Percentiles rank a stretch among this genome's conserved stretches.
phyloP scores from a whole-genome alignment of 1,140 invertebrate species.

The Phenacoccus solenopsis region DNA sequence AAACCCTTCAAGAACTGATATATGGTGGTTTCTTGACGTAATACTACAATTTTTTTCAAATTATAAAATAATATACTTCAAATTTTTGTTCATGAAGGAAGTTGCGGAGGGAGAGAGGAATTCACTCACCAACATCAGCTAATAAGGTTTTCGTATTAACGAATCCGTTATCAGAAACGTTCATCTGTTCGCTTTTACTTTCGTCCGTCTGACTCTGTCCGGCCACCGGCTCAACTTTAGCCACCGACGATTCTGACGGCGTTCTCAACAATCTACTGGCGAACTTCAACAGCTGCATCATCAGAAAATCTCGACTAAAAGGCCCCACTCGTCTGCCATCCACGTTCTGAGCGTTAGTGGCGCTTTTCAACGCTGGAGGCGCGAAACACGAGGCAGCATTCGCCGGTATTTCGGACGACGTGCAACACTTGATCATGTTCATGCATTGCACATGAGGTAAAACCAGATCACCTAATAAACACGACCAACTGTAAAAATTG shows the following conservation, averaged over 20 bases:
- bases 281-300: conserved; percentile 32
- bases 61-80: too few relatives aligned
- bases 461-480: neutral
- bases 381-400: conserved; percentile 25
- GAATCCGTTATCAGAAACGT: neutral
- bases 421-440: neutral
- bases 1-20: conserved; percentile 61
- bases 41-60: too few relatives aligned
- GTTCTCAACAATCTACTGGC: conserved; percentile 35
- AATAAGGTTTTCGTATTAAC: conserved; percentile 38
- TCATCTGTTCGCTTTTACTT: conserved; percentile 42
- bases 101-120: too few relatives aligned
- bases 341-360: conserved; percentile 30
- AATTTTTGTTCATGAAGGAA: too few relatives aligned
- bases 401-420: neutral
- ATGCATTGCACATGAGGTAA: neutral
- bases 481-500: neutral
- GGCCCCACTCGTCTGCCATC: conserved; percentile 32
- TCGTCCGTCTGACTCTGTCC: conserved; percentile 56
- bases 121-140: conserved; percentile 42
- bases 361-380: conserved; percentile 29
- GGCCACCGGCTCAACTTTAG: conserved; percentile 1
- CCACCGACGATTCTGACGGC: conserved; percentile 28
- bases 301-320: conserved; percentile 21
- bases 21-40: conserved; percentile 67